Conservation (phyloP, 2,888 invertebrate genomes). For the Philaethria dido region DNA sequence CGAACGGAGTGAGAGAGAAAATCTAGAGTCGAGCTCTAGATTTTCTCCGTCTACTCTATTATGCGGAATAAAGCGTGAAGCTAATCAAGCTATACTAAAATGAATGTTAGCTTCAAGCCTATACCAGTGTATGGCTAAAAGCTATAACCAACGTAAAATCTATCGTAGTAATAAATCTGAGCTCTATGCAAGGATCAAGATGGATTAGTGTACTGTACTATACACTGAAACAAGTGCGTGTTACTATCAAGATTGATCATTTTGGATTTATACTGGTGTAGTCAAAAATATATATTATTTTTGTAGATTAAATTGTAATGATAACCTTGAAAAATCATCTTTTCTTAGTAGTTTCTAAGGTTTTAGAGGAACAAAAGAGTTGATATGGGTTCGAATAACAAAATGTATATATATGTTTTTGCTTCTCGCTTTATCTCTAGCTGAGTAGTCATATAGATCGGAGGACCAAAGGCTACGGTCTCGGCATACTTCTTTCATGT, state of each 20-base stretch:
- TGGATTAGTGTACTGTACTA: constrained; percentile 20
- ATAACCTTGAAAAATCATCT: not conserved
- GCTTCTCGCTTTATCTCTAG: too few relatives aligned
- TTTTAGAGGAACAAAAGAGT: too few relatives aligned
- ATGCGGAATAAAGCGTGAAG: too few relatives aligned
- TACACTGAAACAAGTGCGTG: constrained; percentile 24
- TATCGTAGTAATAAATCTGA: constrained; percentile 25
- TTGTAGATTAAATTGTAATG: not conserved
- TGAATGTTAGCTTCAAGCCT: not conserved
- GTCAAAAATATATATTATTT: not conserved
- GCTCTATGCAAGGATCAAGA: constrained; percentile 30
- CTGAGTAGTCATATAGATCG: too few relatives aligned
- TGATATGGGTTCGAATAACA: not conserved
- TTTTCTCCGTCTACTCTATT: too few relatives aligned
- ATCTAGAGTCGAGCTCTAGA: too few relatives aligned
- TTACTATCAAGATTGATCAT: constrained; percentile 31
- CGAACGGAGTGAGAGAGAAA: too few relatives aligned
- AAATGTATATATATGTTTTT: too few relatives aligned
- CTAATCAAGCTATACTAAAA: not conserved
- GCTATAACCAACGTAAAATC: constrained; percentile 2
- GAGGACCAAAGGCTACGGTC: too few relatives aligned
- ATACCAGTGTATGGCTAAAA: not conserved
- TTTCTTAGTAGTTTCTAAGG: too few relatives aligned
- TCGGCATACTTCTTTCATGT: too few relatives aligned
- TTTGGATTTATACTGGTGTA: not conserved